phyloP scores from a whole-genome alignment of 2,113 vertebrate genomes.

The Oryzias celebensis region DNA sequence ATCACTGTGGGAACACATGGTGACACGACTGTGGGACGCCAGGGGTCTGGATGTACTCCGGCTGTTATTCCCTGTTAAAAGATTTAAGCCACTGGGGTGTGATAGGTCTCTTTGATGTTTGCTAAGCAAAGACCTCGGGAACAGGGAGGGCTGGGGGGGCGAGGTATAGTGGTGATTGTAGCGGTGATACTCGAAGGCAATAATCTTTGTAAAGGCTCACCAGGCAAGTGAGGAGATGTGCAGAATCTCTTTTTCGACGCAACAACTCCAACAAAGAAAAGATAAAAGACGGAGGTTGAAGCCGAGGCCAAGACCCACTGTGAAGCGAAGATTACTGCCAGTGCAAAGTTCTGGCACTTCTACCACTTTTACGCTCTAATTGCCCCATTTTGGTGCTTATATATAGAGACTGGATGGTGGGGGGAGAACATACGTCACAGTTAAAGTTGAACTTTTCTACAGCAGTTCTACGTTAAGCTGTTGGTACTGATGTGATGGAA shows the following conservation, averaged over 20 bases:
- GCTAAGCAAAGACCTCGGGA: conserved; percentile 92
- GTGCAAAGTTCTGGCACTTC: conserved; percentile 66
- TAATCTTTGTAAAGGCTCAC: conserved; percentile 89
- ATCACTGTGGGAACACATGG: conserved; percentile 89
- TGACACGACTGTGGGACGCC: conserved; percentile 91
- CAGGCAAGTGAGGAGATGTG: conserved; percentile 82
- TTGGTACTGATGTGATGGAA: too few relatives aligned
- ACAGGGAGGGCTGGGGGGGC: conserved; percentile 82
- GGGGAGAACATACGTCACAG: conserved; percentile 7
- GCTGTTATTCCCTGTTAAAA: conserved; percentile 99
- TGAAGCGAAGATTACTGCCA: conserved; percentile 84
- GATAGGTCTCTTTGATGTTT: conserved; percentile 98
- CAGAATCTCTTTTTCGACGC: conserved; percentile 81
- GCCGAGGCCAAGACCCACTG: conserved; percentile 86
- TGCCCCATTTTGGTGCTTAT: conserved; percentile 49
- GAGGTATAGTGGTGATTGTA: conserved; percentile 73
- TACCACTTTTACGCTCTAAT: conserved; percentile 61
- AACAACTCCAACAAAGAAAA: conserved; percentile 88
- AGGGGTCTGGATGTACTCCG: conserved; percentile 95
- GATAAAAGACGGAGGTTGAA: conserved; percentile 93
- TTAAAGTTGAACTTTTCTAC: not conserved
- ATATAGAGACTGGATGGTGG: conserved; percentile 14
- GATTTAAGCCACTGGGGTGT: conserved; percentile 99
- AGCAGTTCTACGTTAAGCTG: not conserved
- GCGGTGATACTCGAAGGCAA: conserved; percentile 84